These are phyloP conservation scores for Fistularia commersonii DNA, from an alignment of 2,797 vertebrate genomes.

Conservation along the genomic window DNA sequence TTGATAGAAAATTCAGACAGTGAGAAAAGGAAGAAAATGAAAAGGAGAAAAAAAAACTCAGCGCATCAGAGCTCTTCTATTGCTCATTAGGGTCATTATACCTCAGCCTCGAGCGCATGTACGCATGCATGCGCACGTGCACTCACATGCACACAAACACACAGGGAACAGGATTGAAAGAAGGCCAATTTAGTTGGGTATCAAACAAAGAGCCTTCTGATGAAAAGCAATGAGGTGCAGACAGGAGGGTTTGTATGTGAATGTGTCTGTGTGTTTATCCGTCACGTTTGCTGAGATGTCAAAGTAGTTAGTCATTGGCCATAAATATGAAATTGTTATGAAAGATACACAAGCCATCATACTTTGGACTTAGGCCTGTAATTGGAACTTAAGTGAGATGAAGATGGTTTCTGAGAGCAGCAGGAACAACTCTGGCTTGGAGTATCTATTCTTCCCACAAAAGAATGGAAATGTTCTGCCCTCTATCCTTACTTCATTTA, in stretches of 20 bases:
- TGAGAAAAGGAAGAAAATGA: constrained; percentile 39
- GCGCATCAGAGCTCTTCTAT: constrained; percentile 49
- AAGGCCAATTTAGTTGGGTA: constrained; percentile 49
- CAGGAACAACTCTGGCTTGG: not conserved
- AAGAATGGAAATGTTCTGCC: not conserved
- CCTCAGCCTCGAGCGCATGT: constrained; percentile 28
- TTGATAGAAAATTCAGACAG: constrained; percentile 55
- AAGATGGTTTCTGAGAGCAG: not conserved
- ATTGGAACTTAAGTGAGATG: constrained; percentile 12
- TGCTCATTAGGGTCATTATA: constrained; percentile 68
- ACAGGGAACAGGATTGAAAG: constrained; percentile 34
- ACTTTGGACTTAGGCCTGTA: constrained; percentile 7
- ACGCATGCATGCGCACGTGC: constrained; percentile 1
- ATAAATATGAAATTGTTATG: constrained; percentile 15
- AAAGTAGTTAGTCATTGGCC: constrained; percentile 5
- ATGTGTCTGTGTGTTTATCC: not conserved
- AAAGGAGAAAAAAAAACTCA: constrained; percentile 32
- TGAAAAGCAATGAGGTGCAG: constrained; percentile 34
- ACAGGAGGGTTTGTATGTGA: constrained; percentile 19
- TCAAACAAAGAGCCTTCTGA: constrained; percentile 54
- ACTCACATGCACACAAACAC: not conserved
- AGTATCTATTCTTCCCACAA: constrained; percentile 12
- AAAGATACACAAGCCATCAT: constrained; percentile 11
- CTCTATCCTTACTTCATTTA: constrained; percentile 1
- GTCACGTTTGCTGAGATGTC: constrained; percentile 1